Conservation (phyloP, 2,888 invertebrate species). For the Lasioglossum zephyrum region DNA sequence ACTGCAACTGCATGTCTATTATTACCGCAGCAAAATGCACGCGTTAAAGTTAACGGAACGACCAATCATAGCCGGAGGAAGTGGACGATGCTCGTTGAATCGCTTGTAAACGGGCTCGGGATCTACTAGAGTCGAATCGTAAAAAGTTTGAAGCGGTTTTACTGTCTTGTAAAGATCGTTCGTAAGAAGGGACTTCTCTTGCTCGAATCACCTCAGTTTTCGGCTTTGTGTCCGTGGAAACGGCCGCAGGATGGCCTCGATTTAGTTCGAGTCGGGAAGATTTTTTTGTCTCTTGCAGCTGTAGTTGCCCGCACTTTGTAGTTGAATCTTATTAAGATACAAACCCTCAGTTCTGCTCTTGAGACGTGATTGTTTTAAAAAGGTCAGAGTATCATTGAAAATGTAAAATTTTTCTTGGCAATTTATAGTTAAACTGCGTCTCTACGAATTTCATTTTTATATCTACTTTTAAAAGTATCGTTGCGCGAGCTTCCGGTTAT, state of each 20-base stretch:
- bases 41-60: slow-evolving; percentile 35
- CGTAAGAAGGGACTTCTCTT: slow-evolving; percentile 38
- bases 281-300: background rate
- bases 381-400: background rate
- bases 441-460: no score
- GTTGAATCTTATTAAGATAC: background rate
- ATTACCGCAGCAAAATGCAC: slow-evolving; percentile 23
- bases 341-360: background rate
- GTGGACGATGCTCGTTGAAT: slow-evolving; percentile 6
- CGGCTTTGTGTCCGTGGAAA: background rate
- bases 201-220: slow-evolving; percentile 22
- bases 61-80: slow-evolving; percentile 8
- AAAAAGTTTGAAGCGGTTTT: slow-evolving; percentile 46
- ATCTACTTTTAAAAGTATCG: no score
- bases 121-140: slow-evolving; percentile 33
- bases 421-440: no score
- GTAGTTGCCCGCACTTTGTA: background rate
- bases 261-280: background rate
- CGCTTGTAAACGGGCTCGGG: slow-evolving; percentile 4
- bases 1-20: slow-evolving; percentile 9
- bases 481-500: no score
- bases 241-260: background rate
- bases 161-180: slow-evolving; percentile 33
- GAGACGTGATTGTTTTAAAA: background rate
- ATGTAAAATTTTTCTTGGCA: background rate